A percentile compares a stretch with the other conserved stretches of the same genome.
These are phyloP conservation scores for Lycophotia porphyrea DNA, from an alignment of 2,888 invertebrate genomes.

Conservation along the genomic window DNA sequence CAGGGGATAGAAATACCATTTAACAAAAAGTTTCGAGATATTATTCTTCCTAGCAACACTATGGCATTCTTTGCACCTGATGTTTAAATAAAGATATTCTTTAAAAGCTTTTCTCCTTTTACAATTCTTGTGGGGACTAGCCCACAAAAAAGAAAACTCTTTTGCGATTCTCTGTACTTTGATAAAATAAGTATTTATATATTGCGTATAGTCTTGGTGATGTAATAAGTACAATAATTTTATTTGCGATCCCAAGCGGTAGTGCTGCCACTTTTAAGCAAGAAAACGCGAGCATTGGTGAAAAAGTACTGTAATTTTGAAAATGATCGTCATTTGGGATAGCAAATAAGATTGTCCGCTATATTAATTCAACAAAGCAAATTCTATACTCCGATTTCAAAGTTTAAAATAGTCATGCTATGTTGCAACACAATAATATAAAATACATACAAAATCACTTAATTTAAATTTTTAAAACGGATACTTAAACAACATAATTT, in stretches of 20 bases:
- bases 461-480: conserved; percentile 44
- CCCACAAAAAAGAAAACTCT: conserved; percentile 61
- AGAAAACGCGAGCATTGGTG: neutral
- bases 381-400: neutral
- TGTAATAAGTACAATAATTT: conserved; percentile 55
- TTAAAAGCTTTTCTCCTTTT: conserved; percentile 38
- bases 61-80: conserved; percentile 48
- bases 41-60: conserved; percentile 42
- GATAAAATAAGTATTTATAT: conserved; percentile 17
- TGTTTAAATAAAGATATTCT: conserved; percentile 24
- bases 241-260: conserved; percentile 24
- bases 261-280: conserved; percentile 17
- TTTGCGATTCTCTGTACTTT: conserved; percentile 9
- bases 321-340: conserved; percentile 5
- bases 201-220: conserved; percentile 36
- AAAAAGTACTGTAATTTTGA: neutral
- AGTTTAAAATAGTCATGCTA: conserved; percentile 32
- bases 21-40: conserved; percentile 24
- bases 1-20: conserved; percentile 43
- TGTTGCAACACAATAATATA: conserved; percentile 18
- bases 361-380: neutral
- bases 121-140: conserved; percentile 40
- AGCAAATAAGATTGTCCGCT: conserved; percentile 25
- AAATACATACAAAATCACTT: conserved; percentile 57
- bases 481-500: conserved; percentile 44